Conservation (phyloP, 1,140 invertebrate genomes). For the Popillia japonica region DNA sequence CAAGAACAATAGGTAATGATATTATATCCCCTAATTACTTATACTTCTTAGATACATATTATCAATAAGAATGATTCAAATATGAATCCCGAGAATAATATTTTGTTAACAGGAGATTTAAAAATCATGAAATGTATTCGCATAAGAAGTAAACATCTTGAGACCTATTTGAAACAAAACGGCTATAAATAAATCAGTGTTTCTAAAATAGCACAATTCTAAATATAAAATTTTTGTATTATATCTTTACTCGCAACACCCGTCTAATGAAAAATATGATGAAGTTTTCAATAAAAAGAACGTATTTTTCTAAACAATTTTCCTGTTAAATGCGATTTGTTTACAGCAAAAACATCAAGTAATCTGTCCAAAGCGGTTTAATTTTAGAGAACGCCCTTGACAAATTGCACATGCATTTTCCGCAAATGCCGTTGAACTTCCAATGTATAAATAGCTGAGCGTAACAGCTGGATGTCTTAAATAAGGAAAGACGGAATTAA, state of each 20-base stretch:
- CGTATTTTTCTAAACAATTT: background rate
- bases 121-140: no score
- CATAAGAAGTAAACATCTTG: no score
- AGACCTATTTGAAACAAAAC: no score
- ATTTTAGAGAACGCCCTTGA: conserved; percentile 8
- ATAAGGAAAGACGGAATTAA: background rate
- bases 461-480: background rate
- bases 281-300: background rate
- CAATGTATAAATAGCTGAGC: background rate
- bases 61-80: no score
- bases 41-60: no score
- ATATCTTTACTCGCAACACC: background rate
- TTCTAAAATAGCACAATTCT: background rate
- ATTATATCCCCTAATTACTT: no score
- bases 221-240: background rate
- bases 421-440: conserved; percentile 20
- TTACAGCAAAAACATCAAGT: background rate
- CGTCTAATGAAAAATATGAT: background rate
- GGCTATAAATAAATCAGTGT: background rate
- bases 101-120: no score
- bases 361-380: background rate
- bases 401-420: conserved; percentile 7
- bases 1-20: no score
- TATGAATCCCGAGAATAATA: no score
- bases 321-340: background rate